Evolutionary conservation across 2,113 vertebrate genomes (phyloP).

Genomic region (Phainopepla nitens): DNA sequence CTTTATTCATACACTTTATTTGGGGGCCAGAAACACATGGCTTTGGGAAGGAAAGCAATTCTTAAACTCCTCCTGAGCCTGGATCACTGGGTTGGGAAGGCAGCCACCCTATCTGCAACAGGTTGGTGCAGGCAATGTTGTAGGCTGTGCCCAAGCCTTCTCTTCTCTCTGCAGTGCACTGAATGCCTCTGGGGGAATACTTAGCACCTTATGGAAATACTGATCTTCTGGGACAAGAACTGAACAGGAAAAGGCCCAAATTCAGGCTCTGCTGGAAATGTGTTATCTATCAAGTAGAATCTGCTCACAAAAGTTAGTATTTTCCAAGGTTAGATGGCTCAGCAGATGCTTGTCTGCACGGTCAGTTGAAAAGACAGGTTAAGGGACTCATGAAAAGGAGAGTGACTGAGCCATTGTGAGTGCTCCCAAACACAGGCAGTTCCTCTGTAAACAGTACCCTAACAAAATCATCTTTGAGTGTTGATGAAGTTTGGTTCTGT

Average conservation of each 20-base stretch:
- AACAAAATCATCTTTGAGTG: not conserved
- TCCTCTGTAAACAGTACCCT: not conserved
- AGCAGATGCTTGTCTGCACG: not conserved
- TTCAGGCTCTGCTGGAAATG: not conserved
- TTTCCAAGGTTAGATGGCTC: not conserved
- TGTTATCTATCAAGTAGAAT: not conserved
- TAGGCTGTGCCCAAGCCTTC: not conserved
- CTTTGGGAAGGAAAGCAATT: not conserved
- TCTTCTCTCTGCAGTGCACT: not conserved
- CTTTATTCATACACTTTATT: not conserved
- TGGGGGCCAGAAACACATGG: not conserved
- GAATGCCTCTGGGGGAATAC: not conserved
- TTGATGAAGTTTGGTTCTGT: not conserved
- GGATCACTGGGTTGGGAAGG: not conserved
- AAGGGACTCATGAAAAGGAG: not conserved
- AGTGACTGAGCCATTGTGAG: not conserved
- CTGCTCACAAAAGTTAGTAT: not conserved
- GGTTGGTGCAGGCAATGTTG: not conserved
- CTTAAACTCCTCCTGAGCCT: not conserved
- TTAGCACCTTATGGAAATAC: not conserved
- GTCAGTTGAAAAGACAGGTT: not conserved
- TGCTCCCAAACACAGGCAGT: not conserved
- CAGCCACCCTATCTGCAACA: not conserved
- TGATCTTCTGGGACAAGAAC: not conserved
- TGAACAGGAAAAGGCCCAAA: not conserved